Conservation (phyloP, 2,888 invertebrate genomes). For the Ornithoptera priamus region DNA sequence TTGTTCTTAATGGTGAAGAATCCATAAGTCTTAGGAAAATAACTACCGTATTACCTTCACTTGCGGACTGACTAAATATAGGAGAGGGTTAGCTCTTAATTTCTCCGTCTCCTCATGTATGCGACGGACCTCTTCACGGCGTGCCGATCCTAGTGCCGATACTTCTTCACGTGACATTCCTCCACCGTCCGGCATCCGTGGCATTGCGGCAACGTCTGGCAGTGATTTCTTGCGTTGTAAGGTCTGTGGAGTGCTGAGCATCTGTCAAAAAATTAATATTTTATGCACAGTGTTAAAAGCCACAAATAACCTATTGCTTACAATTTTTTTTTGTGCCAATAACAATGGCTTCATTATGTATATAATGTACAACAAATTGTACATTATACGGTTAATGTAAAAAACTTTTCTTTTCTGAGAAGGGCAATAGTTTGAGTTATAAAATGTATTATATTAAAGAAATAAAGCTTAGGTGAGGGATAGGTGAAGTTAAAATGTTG, state of each 20-base stretch:
- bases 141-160: conserved; percentile 94
- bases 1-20: too few relatives aligned
- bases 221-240: conserved; percentile 97
- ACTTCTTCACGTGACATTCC: conserved; percentile 97
- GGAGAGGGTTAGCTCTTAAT: conserved; percentile 95
- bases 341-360: too few relatives aligned
- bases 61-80: conserved; percentile 98
- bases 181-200: conserved; percentile 86
- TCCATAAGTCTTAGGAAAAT: too few relatives aligned
- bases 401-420: too few relatives aligned
- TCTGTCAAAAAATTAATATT: conserved; percentile 74
- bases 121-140: conserved; percentile 95
- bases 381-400: too few relatives aligned
- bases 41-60: conserved; percentile 85
- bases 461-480: not conserved
- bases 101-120: conserved; percentile 95
- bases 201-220: conserved; percentile 94
- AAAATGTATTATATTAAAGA: too few relatives aligned
- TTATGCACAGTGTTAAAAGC: not conserved
- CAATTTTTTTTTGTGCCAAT: too few relatives aligned
- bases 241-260: conserved; percentile 87
- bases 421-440: too few relatives aligned
- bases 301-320: not conserved
- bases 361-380: too few relatives aligned
- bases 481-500: not conserved